Percentiles rank a stretch among this genome's conserved stretches.
phyloP scores from a whole-genome alignment of 2,113 vertebrate genomes.

The Pipa parva region DNA sequence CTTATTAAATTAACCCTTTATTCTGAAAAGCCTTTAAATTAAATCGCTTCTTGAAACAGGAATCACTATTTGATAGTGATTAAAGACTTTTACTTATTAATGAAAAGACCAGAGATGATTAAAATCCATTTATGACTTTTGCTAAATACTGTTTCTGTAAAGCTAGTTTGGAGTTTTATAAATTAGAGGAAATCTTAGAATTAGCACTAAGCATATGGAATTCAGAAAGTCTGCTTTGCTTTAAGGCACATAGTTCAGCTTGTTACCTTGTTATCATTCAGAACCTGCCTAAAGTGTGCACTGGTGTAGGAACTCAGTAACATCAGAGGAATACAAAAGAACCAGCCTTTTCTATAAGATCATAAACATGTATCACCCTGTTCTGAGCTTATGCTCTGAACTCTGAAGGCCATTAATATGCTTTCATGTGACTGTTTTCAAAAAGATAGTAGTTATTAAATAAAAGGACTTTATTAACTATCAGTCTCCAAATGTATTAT shows the following conservation, averaged over 20 bases:
- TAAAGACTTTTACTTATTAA: too few relatives aligned
- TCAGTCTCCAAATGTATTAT: too few relatives aligned
- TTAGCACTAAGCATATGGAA: conserved; percentile 18
- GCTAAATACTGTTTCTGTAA: too few relatives aligned
- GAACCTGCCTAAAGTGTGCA: conserved; percentile 20
- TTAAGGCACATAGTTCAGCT: conserved; percentile 18
- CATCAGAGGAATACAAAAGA: conserved; percentile 41
- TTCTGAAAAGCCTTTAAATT: too few relatives aligned
- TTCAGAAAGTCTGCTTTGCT: conserved; percentile 2
- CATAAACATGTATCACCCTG: conserved; percentile 13
- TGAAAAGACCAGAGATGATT: too few relatives aligned
- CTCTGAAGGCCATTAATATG: conserved; percentile 18
- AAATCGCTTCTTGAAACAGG: too few relatives aligned
- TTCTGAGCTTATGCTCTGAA: conserved; percentile 10
- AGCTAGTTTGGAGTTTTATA: too few relatives aligned
- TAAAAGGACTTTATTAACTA: too few relatives aligned
- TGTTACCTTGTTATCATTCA: conserved; percentile 36
- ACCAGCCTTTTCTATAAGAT: conserved; percentile 13
- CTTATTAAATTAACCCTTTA: too few relatives aligned
- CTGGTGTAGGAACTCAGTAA: conserved; percentile 22
- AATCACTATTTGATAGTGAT: too few relatives aligned
- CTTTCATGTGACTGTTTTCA: not conserved
- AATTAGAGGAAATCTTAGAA: not conserved
- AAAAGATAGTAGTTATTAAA: not conserved
- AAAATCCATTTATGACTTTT: too few relatives aligned